Percentiles rank a stretch among this genome's conserved stretches.
These are phyloP conservation scores for Drosophila mimica DNA, from an alignment of 2,888 invertebrate species.

Conservation along the genomic window DNA sequence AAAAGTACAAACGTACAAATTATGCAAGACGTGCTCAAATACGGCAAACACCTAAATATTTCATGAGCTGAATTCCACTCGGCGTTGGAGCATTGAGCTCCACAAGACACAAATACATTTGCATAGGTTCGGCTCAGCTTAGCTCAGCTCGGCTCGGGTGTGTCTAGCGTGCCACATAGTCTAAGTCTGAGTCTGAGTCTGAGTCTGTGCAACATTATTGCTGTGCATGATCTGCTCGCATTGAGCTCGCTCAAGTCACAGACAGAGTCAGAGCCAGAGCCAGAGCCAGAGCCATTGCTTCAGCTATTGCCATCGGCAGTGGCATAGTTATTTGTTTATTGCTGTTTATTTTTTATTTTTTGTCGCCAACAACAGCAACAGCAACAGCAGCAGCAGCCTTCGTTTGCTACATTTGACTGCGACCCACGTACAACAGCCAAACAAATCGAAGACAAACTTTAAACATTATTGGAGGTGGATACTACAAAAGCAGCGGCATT, in stretches of 20 bases:
- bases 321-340: slow-evolving; percentile 66
- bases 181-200: slow-evolving; percentile 9
- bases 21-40: slow-evolving; percentile 79
- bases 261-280: slow-evolving; percentile 8
- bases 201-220: slow-evolving; percentile 34
- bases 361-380: slow-evolving; percentile 38
- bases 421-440: slow-evolving; percentile 69
- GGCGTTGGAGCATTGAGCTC: slow-evolving; percentile 5
- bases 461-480: slow-evolving; percentile 55
- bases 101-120: slow-evolving; percentile 17
- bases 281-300: slow-evolving; percentile 13
- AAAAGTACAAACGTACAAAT: slow-evolving; percentile 75
- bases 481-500: slow-evolving; percentile 5
- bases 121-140: slow-evolving; percentile 15
- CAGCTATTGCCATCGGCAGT: slow-evolving; percentile 55
- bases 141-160: slow-evolving; percentile 39
- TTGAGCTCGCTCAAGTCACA: slow-evolving; percentile 58
- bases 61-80: slow-evolving; percentile 69
- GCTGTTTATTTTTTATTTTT: slow-evolving; percentile 47
- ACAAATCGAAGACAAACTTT: slow-evolving; percentile 79
- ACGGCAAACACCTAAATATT: slow-evolving; percentile 81
- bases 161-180: slow-evolving; percentile 53
- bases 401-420: slow-evolving; percentile 56
- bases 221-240: slow-evolving; percentile 60
- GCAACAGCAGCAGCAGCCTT: slow-evolving; percentile 39